Percentiles rank a stretch among this genome's conserved stretches.
phyloP scores from a whole-genome alignment of 2,113 vertebrate genomes.

The Cacatua alba region DNA sequence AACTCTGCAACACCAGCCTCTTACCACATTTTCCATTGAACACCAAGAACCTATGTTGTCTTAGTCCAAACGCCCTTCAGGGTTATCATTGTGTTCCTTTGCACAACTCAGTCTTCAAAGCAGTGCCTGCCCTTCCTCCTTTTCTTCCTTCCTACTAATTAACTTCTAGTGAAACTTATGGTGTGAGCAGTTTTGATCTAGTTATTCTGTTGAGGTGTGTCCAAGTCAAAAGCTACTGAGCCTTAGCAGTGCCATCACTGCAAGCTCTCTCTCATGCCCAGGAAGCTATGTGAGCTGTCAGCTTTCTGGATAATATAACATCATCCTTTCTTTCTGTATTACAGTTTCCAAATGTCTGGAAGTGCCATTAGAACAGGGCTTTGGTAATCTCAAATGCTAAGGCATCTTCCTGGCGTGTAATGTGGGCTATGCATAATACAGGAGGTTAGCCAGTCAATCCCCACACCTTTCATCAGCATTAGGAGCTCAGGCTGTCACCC shows the following conservation, averaged over 20 bases:
- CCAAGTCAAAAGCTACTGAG: not conserved
- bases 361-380: not conserved
- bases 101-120: not conserved
- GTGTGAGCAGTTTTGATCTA: not conserved
- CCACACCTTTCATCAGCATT: not conserved
- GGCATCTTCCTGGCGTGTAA: accelerated
- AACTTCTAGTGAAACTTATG: not conserved
- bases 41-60: not conserved
- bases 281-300: not conserved
- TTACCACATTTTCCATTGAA: not conserved
- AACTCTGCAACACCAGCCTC: not conserved
- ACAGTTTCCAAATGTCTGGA: not conserved
- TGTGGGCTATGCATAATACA: not conserved
- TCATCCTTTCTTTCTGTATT: not conserved
- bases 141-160: constrained; percentile 3
- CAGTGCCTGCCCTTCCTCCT: not conserved
- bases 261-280: accelerated
- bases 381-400: not conserved
- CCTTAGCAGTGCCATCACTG: not conserved
- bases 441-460: not conserved
- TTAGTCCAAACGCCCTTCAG: not conserved
- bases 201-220: not conserved
- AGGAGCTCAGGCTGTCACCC: not conserved
- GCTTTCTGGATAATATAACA: accelerated
- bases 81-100: not conserved